Base-by-base conservation (phyloP, 2,797 vertebrate genomes). In the Sparidentex hasta region DNA sequence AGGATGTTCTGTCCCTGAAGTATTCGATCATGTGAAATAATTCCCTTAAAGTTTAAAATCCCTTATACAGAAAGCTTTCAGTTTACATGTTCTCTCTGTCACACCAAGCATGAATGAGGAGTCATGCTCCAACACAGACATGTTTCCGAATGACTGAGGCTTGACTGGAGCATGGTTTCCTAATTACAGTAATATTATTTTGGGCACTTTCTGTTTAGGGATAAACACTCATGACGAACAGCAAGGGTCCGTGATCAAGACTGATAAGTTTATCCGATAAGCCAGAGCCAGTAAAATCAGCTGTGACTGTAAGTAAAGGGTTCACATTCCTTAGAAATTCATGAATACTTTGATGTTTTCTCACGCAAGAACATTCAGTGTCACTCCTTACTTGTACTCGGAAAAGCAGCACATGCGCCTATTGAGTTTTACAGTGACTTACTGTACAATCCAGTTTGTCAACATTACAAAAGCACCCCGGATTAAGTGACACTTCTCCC, bases 241-340 rank as follows among this genome's bases (percentile, higher is more conserved):
- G 47, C 44, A 7, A 50, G 9, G 11, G 33, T 20, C 18, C 44
- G 2, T 58, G 25, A 65, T n/a, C 33, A n/a, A 66, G 17, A 38
- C 9, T 18, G 23, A 16, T 38, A 6, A 25, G 21, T 3, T 71
- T 47, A 57, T 62, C 20, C 25, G 17, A 50, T 54, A 25, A 67
- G 27, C 6, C n/a, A 21, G 41, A 74, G 41, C 13, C 16, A 64
- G 17, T n/a, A 47, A 7, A 64, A 12, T 55, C 4, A 47, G 41
- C 38, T 67, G 21, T 21, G 4, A 48, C 50, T 12, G 8, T 50
- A 73, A 54, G 41, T 17, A 27, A 43, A 76, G 8, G 21, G 5
- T 6, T 85, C 73, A 81, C 70, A 86, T 85, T 90, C 82, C 54
- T 65, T 0, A 38, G 11, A 80, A 75, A 76, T 77, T 17, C 1